Base-by-base conservation (phyloP, 30 jellyfish, hydroid and myxozoan species). In the Cassiopea xamachana region DNA sequence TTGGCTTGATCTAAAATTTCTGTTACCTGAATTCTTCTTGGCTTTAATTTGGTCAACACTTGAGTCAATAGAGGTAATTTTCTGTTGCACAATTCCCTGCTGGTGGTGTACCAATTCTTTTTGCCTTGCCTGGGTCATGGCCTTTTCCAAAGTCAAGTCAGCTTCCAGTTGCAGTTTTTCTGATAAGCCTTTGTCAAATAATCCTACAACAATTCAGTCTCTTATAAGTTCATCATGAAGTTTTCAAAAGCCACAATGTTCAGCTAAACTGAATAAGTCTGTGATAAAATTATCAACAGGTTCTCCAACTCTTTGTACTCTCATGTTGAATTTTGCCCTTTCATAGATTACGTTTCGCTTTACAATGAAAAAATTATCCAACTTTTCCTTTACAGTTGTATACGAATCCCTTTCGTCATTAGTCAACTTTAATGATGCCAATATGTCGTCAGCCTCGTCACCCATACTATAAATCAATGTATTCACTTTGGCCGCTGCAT, bases 171-270 rank as follows among this genome's bases (percentile, higher is more conserved):
- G 92, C 48, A 83, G 51, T 58, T 43, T 64, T 83, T 68, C 92
- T 4, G 92, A 49, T 14, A 83, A 47, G 55, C 60, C 64, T 55
- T 55, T 55, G 64, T 55, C 64, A 10, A 0, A 55, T 55, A 55
- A 55, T 76, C 93, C 93, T 7, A 51, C 81, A 18, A 85, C 87
- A 70, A 73, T 59, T 48, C 87, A 0, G 73, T 73, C 93, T n/a
- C 87, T 19, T 14, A 72, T 85, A 2, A 85, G 45, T 55, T 85
- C 93, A 70, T 85, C 93, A 85, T 73, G 93, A 44, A 85, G 79
- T 0, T 16, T 75, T 70, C 93, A 89, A 85, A 46, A 85, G 17
- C 58, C 79, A 60, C 93, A 85, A 73, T 46, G 78, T 73, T 71
- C 79, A 13, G 93, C 93, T 10, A 85, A 51, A 27, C 48, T 72